Base-by-base conservation (phyloP, 1,140 invertebrate genomes). In the Hylaeus anthracinus region DNA sequence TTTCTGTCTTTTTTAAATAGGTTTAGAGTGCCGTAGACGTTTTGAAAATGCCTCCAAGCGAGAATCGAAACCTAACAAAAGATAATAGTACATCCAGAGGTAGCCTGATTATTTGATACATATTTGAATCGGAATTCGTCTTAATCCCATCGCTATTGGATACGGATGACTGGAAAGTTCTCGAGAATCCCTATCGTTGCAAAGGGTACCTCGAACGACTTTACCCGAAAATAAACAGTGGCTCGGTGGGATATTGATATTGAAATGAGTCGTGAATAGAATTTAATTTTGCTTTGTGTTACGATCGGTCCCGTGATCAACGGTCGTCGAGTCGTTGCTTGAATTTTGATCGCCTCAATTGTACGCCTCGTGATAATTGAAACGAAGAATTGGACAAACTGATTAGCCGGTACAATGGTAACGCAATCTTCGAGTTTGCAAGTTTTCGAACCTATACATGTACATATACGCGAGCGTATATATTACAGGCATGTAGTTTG, bases 191-290 rank as follows among this genome's bases (percentile, higher is more conserved):
- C 12, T 12, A 15, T 4, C 9, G 55, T 15, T 15, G 6, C 55
- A 15, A 58, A 58, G 64, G 64, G 41, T 45, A 45, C 15, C 0
- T n/a, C 58, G 45, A 43, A 39, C 8, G 6, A 26, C 26, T 48
- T 37, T 6, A 41, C 3, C 39, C 3, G 26, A 10, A 51, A 64
- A 60, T 64, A n/a, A 64, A 64, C 37, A 53, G 37, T 37, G 37
- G 39, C 39, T 39, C 53, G 12, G 26, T 53, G 26, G 37, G 5
- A 55, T 48, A 73, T 73, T 64, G 60, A 73, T 64, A 73, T 73
- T 73, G 41, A 64, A 73, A 73, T 64, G 45, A 53, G n/a, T 1
- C 12, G 12, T 64, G 58, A 73, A 73, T 63, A 6, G 60, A 41
- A 60, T 63, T 73, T 63, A 63, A 72, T 51, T 61, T 39, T 5